phyloP scores from a whole-genome alignment of 2,888 invertebrate genomes.

The Agrenia bidenticulata region DNA sequence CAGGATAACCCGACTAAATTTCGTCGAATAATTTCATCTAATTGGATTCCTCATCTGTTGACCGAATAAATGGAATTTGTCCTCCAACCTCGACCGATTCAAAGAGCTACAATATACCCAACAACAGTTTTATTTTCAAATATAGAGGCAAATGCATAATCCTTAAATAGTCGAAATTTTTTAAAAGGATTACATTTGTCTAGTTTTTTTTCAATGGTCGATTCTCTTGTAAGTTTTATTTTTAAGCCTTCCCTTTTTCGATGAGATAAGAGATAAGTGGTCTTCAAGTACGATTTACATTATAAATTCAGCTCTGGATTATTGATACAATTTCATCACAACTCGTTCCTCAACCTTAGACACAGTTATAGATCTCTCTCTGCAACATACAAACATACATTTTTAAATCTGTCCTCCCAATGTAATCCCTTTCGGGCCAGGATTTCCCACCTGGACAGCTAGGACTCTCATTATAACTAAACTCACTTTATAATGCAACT shows the following conservation, averaged over 20 bases:
- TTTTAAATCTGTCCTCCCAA: background rate
- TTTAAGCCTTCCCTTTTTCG: slow-evolving; percentile 12
- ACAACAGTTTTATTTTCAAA: no score
- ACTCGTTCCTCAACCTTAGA: no score
- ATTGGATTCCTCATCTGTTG: no score
- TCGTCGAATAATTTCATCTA: no score
- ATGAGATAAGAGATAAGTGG: slow-evolving; percentile 10
- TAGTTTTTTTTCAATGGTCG: slow-evolving; percentile 5
- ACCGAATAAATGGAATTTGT: no score
- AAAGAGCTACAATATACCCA: no score
- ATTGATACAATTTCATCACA: no score
- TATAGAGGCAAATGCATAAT: background rate
- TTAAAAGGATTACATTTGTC: slow-evolving; percentile 22
- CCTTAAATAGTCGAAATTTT: slow-evolving; percentile 19
- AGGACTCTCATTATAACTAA: background rate
- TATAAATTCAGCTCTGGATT: no score
- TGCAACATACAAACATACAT: no score
- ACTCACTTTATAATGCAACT: slow-evolving; percentile 5
- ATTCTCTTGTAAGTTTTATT: background rate
- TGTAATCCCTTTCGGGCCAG: background rate
- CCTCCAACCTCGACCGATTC: no score
- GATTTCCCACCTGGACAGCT: slow-evolving; percentile 3
- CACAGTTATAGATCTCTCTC: no score
- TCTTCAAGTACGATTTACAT: background rate
- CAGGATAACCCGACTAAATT: no score